Evolutionary conservation across 2,113 vertebrate genomes (phyloP), one percentile per base, ranked within the genome.

Genomic region (Xiphophorus couchianus): DNA sequence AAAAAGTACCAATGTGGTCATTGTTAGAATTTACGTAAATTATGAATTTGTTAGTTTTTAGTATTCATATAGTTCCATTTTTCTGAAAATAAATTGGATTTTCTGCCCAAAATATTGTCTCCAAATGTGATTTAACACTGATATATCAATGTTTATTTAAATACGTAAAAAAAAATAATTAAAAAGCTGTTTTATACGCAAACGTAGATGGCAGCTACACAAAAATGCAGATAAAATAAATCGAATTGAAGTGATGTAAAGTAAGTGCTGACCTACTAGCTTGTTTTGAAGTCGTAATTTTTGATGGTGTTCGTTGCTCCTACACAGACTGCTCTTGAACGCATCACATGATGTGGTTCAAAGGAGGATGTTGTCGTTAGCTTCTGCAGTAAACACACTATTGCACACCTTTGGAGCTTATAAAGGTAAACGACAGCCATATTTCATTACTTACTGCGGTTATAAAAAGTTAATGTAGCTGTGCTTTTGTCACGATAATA

Each of bases 331-430:
- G 31, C 3, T 13, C 64, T 0, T 90, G 84, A 90, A 89, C 73
- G 87, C 79, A 5, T 27, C 83, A 0, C 42, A n/a, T 31, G 30
- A 42, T 19, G 35, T 42, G 1, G 44, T 73, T 37, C 10, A 0
- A n/a, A 28, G 54, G 39, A 63, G 76, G 78, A 80, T 88, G 80
- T 82, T 83, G 72, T 81, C 77, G 64, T 81, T 86, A 84, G 80
- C 84, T 62, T 25, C 78, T 51, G 27, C 69, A 69, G 73, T 42
- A 66, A 66, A 81, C 75, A 29, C 64, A 5, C 69, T 58, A 35
- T 10, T 65, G 19, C 68, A 80, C 76, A 68, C 35, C 33, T 42
- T 22, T 78, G 65, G 83, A 77, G 37, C 62, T 67, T 77, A 15
- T 68, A 71, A 90, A 91, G 89, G 89, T 91, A 91, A 4, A 3